Conservation (phyloP, 2,113 vertebrate species). For the Loxodonta africana region DNA sequence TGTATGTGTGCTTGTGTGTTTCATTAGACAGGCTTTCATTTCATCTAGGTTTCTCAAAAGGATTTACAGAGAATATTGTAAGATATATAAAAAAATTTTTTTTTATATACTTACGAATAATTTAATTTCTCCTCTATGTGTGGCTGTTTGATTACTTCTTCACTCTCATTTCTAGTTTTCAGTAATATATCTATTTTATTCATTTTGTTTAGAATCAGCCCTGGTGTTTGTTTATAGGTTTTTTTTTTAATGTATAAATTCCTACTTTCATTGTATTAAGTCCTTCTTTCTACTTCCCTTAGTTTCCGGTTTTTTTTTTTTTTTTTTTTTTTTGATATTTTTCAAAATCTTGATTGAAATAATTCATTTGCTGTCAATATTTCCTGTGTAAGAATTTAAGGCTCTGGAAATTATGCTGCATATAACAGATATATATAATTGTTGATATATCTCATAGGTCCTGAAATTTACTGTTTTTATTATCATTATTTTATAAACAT, state of each 20-base stretch:
- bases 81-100: neutral
- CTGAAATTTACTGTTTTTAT: neutral
- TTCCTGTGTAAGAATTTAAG: neutral
- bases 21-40: neutral
- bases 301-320: neutral
- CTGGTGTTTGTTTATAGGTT: neutral
- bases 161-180: neutral
- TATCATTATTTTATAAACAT: constrained; percentile 16
- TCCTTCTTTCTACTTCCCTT: neutral
- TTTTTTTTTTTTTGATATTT: neutral
- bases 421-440: neutral
- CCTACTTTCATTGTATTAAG: neutral
- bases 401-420: neutral
- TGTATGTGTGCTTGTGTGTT: neutral
- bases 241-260: neutral
- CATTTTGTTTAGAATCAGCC: neutral
- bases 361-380: neutral
- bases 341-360: neutral
- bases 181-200: neutral
- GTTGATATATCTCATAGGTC: neutral
- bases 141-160: neutral
- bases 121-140: neutral
- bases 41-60: neutral
- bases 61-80: neutral
- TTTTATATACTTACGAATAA: neutral